These are phyloP conservation scores for Drosophila vallismaia DNA, from an alignment of 2,888 invertebrate genomes.

Conservation along the genomic window DNA sequence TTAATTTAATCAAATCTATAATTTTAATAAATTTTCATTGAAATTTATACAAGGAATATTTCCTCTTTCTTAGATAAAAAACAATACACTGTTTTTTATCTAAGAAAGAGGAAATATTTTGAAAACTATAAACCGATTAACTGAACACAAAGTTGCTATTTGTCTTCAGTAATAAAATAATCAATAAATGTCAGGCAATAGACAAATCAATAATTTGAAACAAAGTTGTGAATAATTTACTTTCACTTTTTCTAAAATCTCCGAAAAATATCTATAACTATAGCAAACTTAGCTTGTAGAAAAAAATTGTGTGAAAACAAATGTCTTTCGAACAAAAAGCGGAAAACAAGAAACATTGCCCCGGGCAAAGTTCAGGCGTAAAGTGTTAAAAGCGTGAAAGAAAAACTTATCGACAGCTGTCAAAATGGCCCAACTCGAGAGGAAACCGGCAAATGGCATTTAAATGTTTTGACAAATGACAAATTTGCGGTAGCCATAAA, in stretches of 20 bases:
- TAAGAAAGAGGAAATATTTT: neutral
- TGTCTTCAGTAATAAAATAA: slow-evolving; percentile 7
- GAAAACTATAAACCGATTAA: neutral
- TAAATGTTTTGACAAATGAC: slow-evolving; percentile 80
- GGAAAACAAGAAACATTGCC: slow-evolving; percentile 40
- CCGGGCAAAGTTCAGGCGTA: slow-evolving; percentile 42
- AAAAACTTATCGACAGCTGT: slow-evolving; percentile 72
- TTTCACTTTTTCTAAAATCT: slow-evolving; percentile 33
- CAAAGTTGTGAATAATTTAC: slow-evolving; percentile 13
- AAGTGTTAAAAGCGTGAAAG: slow-evolving; percentile 69
- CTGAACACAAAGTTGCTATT: neutral
- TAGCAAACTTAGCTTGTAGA: slow-evolving; percentile 14
- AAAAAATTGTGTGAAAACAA: slow-evolving; percentile 30
- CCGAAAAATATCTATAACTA: slow-evolving; percentile 2
- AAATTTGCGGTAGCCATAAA: slow-evolving; percentile 73
- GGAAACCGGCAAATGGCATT: slow-evolving; percentile 71
- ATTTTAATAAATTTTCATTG: neutral
- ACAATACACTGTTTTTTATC: no score
- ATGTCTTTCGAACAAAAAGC: slow-evolving; percentile 38
- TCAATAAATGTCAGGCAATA: slow-evolving; percentile 34
- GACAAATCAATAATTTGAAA: slow-evolving; percentile 29
- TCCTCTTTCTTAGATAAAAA: no score
- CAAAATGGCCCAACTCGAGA: slow-evolving; percentile 51
- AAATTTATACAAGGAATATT: no score
- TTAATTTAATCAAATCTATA: neutral